phyloP scores from a whole-genome alignment of 2,113 vertebrate genomes.

The Gymnobelideus leadbeateri region DNA sequence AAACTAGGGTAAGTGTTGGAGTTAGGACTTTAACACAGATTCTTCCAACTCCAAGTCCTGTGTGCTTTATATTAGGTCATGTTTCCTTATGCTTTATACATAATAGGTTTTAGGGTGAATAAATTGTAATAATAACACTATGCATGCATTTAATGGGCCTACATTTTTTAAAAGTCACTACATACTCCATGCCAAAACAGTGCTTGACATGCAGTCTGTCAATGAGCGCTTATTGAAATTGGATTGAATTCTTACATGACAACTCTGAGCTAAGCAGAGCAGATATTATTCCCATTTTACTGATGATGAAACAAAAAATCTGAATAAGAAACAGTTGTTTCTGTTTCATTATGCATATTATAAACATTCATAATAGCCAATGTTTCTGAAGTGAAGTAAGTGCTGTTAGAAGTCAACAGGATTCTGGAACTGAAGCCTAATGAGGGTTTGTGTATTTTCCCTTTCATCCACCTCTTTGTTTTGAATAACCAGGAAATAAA shows the following conservation, averaged over 20 bases:
- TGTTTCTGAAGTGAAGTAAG: background rate
- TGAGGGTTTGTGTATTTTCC: too few species aligned
- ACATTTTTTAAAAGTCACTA: too few species aligned
- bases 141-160: too few species aligned
- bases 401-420: background rate
- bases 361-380: background rate
- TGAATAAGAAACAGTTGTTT: background rate
- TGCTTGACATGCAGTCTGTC: too few species aligned
- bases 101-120: too few species aligned
- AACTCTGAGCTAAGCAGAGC: background rate
- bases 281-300: background rate
- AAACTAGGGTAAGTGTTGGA: too few species aligned
- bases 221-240: background rate
- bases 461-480: background rate
- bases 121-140: too few species aligned
- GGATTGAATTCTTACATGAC: background rate
- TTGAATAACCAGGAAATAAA: background rate
- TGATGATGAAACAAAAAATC: background rate
- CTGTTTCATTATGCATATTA: background rate
- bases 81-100: too few species aligned
- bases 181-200: too few species aligned
- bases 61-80: too few species aligned
- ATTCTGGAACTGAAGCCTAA: background rate
- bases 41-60: too few species aligned
- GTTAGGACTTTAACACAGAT: too few species aligned